Conservation (phyloP, 2,113 vertebrate species). For the Catharus fuscescens region DNA sequence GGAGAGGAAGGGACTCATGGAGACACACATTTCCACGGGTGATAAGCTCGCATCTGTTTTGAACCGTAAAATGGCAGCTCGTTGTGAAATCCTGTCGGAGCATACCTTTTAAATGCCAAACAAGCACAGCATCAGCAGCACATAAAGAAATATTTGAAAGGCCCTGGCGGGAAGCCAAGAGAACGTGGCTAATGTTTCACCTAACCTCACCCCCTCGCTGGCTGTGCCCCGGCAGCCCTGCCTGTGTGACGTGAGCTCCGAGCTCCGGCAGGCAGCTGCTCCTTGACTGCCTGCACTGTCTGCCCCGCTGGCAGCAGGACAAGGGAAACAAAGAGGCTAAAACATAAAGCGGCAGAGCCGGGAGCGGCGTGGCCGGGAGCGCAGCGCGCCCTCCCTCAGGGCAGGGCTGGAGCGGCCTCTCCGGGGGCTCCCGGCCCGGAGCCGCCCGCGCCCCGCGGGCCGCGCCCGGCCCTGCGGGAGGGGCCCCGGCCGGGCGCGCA, state of each 20-base stretch:
- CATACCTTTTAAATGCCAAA: slow-evolving; percentile 63
- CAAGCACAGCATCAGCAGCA: slow-evolving; percentile 59
- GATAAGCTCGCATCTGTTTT: slow-evolving; percentile 70
- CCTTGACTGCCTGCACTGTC: slow-evolving; percentile 51
- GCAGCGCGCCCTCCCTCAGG: fast-evolving
- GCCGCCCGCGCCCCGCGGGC: neutral
- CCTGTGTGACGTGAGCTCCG: neutral
- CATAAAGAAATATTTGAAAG: slow-evolving; percentile 81
- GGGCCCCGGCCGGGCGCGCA: neutral
- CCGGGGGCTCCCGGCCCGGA: neutral
- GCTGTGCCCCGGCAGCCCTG: neutral
- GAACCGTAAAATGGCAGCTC: slow-evolving; percentile 66
- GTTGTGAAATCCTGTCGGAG: slow-evolving; percentile 74
- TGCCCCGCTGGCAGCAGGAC: slow-evolving; percentile 21
- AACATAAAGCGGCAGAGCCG: neutral
- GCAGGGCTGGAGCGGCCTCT: neutral
- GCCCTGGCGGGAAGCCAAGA: slow-evolving; percentile 68
- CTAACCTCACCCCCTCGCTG: slow-evolving; percentile 63
- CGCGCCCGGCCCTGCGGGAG: neutral
- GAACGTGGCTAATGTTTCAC: slow-evolving; percentile 76
- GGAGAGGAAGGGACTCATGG: slow-evolving; percentile 7
- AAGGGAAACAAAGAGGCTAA: slow-evolving; percentile 2
- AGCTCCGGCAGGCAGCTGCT: slow-evolving; percentile 41
- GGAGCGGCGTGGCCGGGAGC: neutral
- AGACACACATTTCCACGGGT: slow-evolving; percentile 59